Base-by-base conservation (phyloP, 2,888 invertebrate species). In the Serrognathus titanus region DNA sequence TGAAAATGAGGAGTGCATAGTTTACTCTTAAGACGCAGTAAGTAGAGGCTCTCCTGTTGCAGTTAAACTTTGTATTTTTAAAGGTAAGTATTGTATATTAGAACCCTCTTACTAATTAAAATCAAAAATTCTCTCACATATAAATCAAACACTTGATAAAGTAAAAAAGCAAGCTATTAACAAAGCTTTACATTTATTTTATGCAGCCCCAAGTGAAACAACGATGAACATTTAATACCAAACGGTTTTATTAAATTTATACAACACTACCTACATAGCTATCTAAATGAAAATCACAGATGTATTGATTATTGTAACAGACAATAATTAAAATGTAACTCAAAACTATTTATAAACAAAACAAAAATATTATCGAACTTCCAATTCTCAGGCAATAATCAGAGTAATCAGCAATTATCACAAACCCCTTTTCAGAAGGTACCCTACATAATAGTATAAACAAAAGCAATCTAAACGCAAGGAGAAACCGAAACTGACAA, bases 261-360 rank as follows among this genome's bases (percentile, higher is more conserved):
- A 55, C 52, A 61, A 55, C 53, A 54, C 55, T 60, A 60, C 53
- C 45, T 55, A 53, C 24, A 55, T 53, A 57, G 48, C 54, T 59
- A 62, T 59, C 69, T 70, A 73, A 69, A 73, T 73, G 72, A 73
- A 75, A 76, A 76, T 76, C 76, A 76, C 75, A 75, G 75, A 75
- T 74, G 74, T 69, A 74, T 75, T 75, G 74, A 74, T 75, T 72
- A 75, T 70, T 68, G 62, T 65, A 69, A 66, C 62, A 61, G 69
- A 69, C 51, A 65, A 64, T 61, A 64, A 61, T 65, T 61, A 58
- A 62, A 63, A 63, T 59, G 39, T 49, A 48, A 46, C 11, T 9
- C 24, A 58, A 52, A 55, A 24, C n/a, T n/a, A 31, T 35, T 24
- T 12, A 16, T 16, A n/a, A 13, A 46, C 46, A 13, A 48, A 35